phyloP scores from a whole-genome alignment of 2,797 vertebrate genomes.

The Oreonectes daqikongensis region DNA sequence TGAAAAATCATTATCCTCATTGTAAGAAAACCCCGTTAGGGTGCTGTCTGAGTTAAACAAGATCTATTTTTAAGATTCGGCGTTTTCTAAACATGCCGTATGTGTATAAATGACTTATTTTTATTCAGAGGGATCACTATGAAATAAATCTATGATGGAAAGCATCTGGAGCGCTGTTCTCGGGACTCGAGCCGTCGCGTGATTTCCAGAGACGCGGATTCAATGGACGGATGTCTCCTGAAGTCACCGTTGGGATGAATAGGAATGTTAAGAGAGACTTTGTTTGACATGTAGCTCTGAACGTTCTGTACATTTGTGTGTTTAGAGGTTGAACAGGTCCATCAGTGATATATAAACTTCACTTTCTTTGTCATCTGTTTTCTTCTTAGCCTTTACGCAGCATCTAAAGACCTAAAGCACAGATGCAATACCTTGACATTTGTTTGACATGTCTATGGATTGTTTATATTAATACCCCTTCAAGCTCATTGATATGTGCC shows the following conservation, averaged over 20 bases:
- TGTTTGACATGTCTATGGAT: too few species aligned
- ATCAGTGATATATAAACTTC: conserved; percentile 31
- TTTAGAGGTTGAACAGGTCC: conserved; percentile 50
- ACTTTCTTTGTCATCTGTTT: background rate
- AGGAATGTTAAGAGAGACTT: background rate
- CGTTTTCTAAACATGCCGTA: conserved; percentile 61
- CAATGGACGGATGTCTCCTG: background rate
- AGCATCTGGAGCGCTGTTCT: conserved; percentile 31
- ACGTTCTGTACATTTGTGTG: conserved; percentile 59
- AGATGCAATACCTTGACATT: too few species aligned
- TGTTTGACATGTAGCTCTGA: background rate
- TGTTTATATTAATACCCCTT: too few species aligned
- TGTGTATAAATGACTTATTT: conserved; percentile 62
- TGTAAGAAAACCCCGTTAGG: conserved; percentile 43
- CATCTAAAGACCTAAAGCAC: background rate
- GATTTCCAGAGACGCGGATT: background rate
- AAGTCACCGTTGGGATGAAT: background rate
- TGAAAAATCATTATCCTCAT: conserved; percentile 50
- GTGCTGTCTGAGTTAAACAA: conserved; percentile 59
- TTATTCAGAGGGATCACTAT: conserved; percentile 54
- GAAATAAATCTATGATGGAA: conserved; percentile 48
- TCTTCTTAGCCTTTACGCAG: background rate
- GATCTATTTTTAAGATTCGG: conserved; percentile 61
- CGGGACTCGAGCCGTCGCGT: too few species aligned
- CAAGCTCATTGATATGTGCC: too few species aligned